Evolutionary conservation across 2,888 invertebrate species (phyloP).

Genomic region (Acronicta aceris): DNA sequence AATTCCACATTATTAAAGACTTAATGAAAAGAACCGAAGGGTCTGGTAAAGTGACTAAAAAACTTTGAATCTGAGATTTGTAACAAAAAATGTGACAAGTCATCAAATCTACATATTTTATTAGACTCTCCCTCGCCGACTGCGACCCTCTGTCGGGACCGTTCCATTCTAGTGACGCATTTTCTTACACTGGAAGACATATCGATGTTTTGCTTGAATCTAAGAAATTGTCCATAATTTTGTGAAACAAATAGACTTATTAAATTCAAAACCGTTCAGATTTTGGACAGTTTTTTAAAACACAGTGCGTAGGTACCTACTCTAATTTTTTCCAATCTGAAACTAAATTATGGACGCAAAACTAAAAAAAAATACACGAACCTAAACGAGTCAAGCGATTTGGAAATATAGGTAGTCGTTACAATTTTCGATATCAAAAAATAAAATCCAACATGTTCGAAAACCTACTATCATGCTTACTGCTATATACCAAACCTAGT

Average conservation of each 20-base stretch:
- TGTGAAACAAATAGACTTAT: background rate
- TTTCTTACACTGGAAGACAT: conserved; percentile 45
- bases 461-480: too few species aligned
- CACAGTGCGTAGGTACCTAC: too few species aligned
- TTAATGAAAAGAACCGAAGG: conserved; percentile 70
- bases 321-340: background rate
- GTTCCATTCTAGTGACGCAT: conserved; percentile 72
- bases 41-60: conserved; percentile 77
- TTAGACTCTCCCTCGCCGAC: conserved; percentile 84
- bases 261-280: background rate
- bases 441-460: too few species aligned
- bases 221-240: background rate
- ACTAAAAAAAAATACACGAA: conserved; percentile 21
- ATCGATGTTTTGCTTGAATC: conserved; percentile 64
- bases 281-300: too few species aligned
- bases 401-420: conserved; percentile 28
- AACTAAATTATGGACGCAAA: conserved; percentile 15
- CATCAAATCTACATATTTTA: conserved; percentile 90
- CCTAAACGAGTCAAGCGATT: conserved; percentile 33
- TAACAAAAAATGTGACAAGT: conserved; percentile 89
- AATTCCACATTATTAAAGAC: conserved; percentile 69
- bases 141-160: conserved; percentile 82
- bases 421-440: conserved; percentile 19
- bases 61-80: conserved; percentile 88
- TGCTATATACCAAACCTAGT: too few species aligned